phyloP scores from a whole-genome alignment of 2,797 vertebrate genomes.

The Coccyzus lansbergi region DNA sequence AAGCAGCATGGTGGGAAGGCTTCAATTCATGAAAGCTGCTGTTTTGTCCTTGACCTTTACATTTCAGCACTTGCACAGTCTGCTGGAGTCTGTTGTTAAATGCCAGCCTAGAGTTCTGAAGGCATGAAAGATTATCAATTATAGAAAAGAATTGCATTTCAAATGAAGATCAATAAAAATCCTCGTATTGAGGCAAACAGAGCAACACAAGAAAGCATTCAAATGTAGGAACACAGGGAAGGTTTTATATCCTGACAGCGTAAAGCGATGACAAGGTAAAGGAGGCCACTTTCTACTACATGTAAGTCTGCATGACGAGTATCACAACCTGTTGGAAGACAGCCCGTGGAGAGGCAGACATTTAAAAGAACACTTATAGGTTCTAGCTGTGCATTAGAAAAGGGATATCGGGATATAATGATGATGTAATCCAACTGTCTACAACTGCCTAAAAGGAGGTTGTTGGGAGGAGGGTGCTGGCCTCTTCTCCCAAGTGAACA shows the following conservation, averaged over 20 bases:
- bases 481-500: too few species aligned
- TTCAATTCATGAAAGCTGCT: not conserved
- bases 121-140: not conserved
- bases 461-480: too few species aligned
- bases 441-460: too few species aligned
- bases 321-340: not conserved
- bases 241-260: not conserved
- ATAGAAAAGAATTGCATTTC: slow-evolving; percentile 1
- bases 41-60: slow-evolving; percentile 54
- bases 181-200: not conserved
- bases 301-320: not conserved
- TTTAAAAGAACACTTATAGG: not conserved
- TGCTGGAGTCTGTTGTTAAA: slow-evolving; percentile 24
- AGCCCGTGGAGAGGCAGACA: not conserved
- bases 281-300: not conserved
- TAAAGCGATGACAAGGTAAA: not conserved
- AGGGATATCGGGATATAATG: not conserved
- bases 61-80: not conserved
- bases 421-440: fast-evolving
- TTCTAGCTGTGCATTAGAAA: not conserved
- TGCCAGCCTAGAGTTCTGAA: not conserved
- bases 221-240: not conserved
- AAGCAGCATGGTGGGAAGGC: not conserved
- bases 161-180: slow-evolving; percentile 24
- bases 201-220: not conserved